A percentile compares a stretch with the other conserved stretches of the same genome.
phyloP scores from a whole-genome alignment of 1,140 invertebrate genomes.

The Megalonaias nervosa region DNA sequence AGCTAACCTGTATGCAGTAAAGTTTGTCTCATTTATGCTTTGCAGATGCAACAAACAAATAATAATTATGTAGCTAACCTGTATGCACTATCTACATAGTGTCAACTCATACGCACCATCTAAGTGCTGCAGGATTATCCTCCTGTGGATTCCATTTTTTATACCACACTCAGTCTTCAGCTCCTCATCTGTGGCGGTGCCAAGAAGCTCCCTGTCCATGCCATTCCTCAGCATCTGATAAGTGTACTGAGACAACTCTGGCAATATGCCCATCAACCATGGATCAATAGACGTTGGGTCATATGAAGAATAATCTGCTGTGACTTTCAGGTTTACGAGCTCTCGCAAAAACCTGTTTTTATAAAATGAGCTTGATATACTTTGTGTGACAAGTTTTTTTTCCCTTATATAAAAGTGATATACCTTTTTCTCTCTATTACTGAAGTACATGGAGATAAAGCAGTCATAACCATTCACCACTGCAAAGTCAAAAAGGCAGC shows the following conservation, averaged over 20 bases:
- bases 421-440: too few relatives aligned
- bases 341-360: conserved; percentile 89
- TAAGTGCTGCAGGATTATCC: conserved; percentile 90
- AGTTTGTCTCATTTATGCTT: too few relatives aligned
- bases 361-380: neutral
- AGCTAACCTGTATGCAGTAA: too few relatives aligned
- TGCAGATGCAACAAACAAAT: too few relatives aligned
- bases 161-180: conserved; percentile 92
- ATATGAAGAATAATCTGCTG: conserved; percentile 97
- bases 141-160: conserved; percentile 93
- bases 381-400: neutral
- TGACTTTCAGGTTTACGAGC: conserved; percentile 93
- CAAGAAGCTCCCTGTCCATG: conserved; percentile 85
- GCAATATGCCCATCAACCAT: conserved; percentile 89
- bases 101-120: conserved; percentile 81
- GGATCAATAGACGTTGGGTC: conserved; percentile 93
- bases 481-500: too few relatives aligned
- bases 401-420: too few relatives aligned
- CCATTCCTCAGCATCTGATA: conserved; percentile 97
- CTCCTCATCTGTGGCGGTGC: conserved; percentile 89
- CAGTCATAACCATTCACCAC: too few relatives aligned
- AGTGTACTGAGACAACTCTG: conserved; percentile 96
- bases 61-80: too few relatives aligned
- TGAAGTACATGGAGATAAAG: too few relatives aligned
- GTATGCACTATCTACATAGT: too few relatives aligned